Percentiles rank a stretch among this genome's conserved stretches.
phyloP scores from a whole-genome alignment of 2,113 vertebrate genomes.

The Vulpes lagopus region DNA sequence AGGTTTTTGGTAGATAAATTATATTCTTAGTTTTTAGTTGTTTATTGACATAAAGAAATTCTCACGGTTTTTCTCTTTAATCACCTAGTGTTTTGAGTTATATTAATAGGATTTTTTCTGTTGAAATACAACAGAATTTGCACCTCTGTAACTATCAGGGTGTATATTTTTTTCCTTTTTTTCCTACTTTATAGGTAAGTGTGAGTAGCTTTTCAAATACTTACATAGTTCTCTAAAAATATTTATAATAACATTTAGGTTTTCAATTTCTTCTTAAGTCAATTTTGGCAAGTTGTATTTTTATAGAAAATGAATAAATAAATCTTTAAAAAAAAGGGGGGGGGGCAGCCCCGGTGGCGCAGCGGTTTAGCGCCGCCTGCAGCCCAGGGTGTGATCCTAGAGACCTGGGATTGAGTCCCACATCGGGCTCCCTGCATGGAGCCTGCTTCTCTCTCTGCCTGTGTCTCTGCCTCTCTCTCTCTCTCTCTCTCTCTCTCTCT shows the following conservation, averaged over 20 bases:
- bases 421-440: too few species aligned
- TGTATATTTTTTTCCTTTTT: not conserved
- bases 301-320: constrained; percentile 1
- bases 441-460: too few species aligned
- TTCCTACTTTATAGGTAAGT: not conserved
- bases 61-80: not conserved
- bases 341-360: too few species aligned
- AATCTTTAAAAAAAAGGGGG: too few species aligned
- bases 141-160: not conserved
- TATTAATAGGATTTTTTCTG: not conserved
- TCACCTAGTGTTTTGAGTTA: not conserved
- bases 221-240: not conserved
- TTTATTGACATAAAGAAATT: not conserved
- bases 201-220: not conserved
- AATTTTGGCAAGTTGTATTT: not conserved
- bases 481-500: too few species aligned
- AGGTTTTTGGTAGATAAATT: not conserved
- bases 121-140: not conserved
- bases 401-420: too few species aligned
- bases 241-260: not conserved
- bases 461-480: too few species aligned
- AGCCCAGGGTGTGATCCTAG: too few species aligned
- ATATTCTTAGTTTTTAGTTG: not conserved
- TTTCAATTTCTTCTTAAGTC: not conserved
- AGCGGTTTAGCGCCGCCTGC: too few species aligned